These are phyloP conservation scores for Chloromyia formosa DNA, from an alignment of 2,888 invertebrate species.

Conservation along the genomic window DNA sequence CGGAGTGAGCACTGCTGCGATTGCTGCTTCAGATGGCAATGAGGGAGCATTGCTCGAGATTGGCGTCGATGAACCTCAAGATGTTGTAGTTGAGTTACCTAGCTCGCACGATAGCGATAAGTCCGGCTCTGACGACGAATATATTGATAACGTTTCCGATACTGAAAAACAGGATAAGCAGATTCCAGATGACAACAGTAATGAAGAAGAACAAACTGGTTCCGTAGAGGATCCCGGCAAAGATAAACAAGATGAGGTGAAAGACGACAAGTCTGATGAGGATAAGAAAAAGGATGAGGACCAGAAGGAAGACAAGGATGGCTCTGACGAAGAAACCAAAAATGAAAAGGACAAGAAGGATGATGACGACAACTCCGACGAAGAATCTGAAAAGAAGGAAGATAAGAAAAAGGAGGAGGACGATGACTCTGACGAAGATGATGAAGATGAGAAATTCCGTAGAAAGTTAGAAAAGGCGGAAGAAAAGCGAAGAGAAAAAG, in stretches of 20 bases:
- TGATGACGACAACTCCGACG: neutral
- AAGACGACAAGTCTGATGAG: conserved; percentile 11
- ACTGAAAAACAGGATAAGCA: too few species aligned
- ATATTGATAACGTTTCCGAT: too few species aligned
- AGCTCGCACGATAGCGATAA: neutral
- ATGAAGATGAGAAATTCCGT: conserved; percentile 33
- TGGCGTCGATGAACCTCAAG: neutral
- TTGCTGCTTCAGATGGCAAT: neutral
- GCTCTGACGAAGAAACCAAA: neutral
- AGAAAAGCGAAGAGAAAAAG: conserved; percentile 1
- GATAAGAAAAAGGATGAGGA: conserved; percentile 22
- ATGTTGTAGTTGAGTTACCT: neutral
- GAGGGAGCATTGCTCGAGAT: neutral
- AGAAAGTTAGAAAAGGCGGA: conserved; percentile 30
- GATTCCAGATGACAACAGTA: too few species aligned
- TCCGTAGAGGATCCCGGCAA: conserved; percentile 22
- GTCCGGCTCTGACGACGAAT: too few species aligned
- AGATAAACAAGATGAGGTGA: conserved; percentile 12
- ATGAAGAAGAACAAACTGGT: too few species aligned
- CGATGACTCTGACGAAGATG: conserved; percentile 24
- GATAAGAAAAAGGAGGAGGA: neutral
- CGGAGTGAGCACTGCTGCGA: neutral
- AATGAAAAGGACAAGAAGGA: neutral
- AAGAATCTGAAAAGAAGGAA: neutral
- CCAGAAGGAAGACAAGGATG: conserved; percentile 35